phyloP scores from a whole-genome alignment of 2,113 vertebrate genomes.

The Stomatorhinus ivindoensis region DNA sequence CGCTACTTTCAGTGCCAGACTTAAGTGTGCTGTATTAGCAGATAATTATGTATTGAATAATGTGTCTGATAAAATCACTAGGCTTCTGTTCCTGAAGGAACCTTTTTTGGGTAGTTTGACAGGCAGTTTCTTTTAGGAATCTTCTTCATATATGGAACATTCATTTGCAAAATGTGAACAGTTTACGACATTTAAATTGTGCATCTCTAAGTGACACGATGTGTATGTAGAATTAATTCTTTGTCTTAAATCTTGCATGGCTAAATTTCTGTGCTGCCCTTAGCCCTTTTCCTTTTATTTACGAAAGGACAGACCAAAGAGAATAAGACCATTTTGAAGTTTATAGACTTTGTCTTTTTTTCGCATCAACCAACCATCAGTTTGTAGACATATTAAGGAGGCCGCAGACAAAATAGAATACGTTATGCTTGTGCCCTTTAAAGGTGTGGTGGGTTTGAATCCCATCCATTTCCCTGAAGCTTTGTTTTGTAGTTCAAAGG shows the following conservation, averaged over 20 bases:
- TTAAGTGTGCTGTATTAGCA: background rate
- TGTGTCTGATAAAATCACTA: background rate
- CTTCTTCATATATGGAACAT: background rate
- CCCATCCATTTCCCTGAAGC: slow-evolving; percentile 9
- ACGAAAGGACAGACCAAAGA: background rate
- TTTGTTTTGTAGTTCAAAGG: slow-evolving; percentile 14
- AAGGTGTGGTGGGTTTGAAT: slow-evolving; percentile 3
- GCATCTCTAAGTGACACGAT: background rate
- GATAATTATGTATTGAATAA: background rate
- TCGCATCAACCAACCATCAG: background rate
- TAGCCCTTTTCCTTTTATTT: background rate
- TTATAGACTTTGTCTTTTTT: background rate
- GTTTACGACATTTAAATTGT: background rate
- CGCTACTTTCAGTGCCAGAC: background rate
- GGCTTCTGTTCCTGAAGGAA: background rate
- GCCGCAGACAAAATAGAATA: slow-evolving; percentile 68
- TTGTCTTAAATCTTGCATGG: background rate
- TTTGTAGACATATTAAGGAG: slow-evolving; percentile 39
- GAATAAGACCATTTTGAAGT: slow-evolving; percentile 8
- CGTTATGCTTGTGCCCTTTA: background rate
- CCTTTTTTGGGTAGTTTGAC: background rate
- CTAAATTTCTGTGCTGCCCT: background rate
- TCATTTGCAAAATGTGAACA: background rate
- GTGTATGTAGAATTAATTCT: background rate
- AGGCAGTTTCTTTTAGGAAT: background rate